phyloP scores from a whole-genome alignment of 1,140 invertebrate species.

The Cheumatopsyche charites region DNA sequence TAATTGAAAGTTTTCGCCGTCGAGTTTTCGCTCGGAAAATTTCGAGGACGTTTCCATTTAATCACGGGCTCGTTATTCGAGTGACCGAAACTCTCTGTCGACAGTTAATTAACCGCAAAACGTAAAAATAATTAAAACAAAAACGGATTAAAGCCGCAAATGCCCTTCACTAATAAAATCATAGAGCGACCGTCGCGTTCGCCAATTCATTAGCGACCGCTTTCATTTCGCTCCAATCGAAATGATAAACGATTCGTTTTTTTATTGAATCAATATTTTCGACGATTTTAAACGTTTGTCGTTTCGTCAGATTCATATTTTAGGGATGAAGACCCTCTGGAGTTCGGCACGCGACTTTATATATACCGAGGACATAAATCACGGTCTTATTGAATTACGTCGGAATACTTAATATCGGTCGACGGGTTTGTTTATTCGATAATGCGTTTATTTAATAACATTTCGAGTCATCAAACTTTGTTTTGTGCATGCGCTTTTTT shows the following conservation, averaged over 20 bases:
- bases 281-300: no score
- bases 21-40: not conserved
- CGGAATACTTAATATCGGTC: slow-evolving; percentile 43
- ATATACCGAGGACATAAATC: slow-evolving; percentile 40
- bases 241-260: no score
- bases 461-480: slow-evolving; percentile 46
- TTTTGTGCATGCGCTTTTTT: slow-evolving; percentile 42
- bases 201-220: slow-evolving; percentile 17
- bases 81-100: slow-evolving; percentile 24
- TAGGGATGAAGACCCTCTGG: not conserved
- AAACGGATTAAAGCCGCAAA: slow-evolving; percentile 36
- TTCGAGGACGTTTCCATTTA: slow-evolving; percentile 26
- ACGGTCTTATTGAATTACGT: slow-evolving; percentile 40
- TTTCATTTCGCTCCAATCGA: not conserved
- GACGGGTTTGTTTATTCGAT: slow-evolving; percentile 49
- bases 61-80: slow-evolving; percentile 28
- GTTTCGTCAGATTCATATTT: not conserved
- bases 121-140: slow-evolving; percentile 46
- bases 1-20: slow-evolving; percentile 21
- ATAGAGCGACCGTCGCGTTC: not conserved
- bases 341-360: slow-evolving; percentile 23
- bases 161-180: slow-evolving; percentile 28
- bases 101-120: slow-evolving; percentile 36
- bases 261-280: no score
- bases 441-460: slow-evolving; percentile 48